A percentile compares a stretch with the other conserved stretches of the same genome.
These are phyloP conservation scores for Cantharis rustica DNA, from an alignment of 2,888 invertebrate genomes.

Conservation along the genomic window DNA sequence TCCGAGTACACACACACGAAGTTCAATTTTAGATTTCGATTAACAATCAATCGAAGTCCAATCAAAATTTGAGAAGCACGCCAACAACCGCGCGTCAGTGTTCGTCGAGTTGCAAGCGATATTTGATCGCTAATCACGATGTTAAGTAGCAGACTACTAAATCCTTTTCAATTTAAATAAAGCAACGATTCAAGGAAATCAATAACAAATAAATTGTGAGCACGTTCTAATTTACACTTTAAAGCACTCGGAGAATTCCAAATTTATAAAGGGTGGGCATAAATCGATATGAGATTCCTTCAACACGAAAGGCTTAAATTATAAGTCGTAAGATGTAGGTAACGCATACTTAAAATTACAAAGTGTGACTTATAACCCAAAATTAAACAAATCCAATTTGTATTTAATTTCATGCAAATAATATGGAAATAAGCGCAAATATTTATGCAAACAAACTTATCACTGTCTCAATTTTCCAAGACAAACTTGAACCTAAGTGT, in stretches of 20 bases:
- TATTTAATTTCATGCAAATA: conserved; percentile 12
- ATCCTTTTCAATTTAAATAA: background rate
- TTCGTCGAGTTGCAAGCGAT: no score
- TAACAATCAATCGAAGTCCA: background rate
- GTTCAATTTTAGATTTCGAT: background rate
- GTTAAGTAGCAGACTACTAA: background rate
- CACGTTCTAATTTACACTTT: conserved; percentile 15
- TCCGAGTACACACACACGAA: background rate
- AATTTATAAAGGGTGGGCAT: background rate
- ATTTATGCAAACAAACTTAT: conserved; percentile 7
- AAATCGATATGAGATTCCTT: background rate
- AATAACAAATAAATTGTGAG: background rate
- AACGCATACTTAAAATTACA: background rate
- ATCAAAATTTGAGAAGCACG: background rate
- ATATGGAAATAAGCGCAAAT: background rate
- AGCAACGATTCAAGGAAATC: background rate
- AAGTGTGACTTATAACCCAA: background rate
- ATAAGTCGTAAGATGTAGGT: background rate
- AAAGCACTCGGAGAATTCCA: conserved; percentile 3
- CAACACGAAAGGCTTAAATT: background rate
- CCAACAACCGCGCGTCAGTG: background rate
- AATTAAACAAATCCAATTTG: conserved; percentile 6
- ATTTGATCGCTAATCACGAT: background rate
- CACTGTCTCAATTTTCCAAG: background rate
- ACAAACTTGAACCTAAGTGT: background rate